A percentile compares a stretch with the other conserved stretches of the same genome.
Evolutionary conservation across 2,888 invertebrate genomes (phyloP).

Genomic region (Agriotes lineatus): DNA sequence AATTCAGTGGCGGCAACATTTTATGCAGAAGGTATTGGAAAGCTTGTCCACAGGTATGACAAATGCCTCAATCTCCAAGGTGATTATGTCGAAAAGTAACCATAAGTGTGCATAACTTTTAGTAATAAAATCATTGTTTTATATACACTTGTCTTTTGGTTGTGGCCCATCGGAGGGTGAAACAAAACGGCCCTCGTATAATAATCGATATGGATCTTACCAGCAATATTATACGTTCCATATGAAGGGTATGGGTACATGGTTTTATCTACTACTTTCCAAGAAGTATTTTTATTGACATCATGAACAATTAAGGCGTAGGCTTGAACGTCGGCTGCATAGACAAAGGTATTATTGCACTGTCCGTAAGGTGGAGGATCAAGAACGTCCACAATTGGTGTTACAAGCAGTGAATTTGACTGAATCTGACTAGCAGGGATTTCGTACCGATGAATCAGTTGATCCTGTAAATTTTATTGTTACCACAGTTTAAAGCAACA

Average conservation of each 20-base stretch:
- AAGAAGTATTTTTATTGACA: conserved; percentile 69
- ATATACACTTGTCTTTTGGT: too few relatives aligned
- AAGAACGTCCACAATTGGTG: conserved; percentile 74
- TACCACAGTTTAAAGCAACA: too few relatives aligned
- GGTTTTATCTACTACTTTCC: conserved; percentile 74
- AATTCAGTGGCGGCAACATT: too few relatives aligned
- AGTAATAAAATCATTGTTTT: too few relatives aligned
- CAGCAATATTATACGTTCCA: conserved; percentile 74
- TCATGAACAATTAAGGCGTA: conserved; percentile 76
- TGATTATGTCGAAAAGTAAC: too few relatives aligned
- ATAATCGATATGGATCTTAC: too few relatives aligned
- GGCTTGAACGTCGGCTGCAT: conserved; percentile 77
- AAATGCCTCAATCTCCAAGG: too few relatives aligned
- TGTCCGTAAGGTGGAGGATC: conserved; percentile 58
- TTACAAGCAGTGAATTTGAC: conserved; percentile 71
- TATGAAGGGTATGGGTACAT: conserved; percentile 76
- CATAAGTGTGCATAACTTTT: too few relatives aligned
- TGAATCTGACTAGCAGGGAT: conserved; percentile 69
- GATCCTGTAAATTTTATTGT: conserved; percentile 66
- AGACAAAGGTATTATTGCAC: conserved; percentile 75
- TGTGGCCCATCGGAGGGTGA: too few relatives aligned
- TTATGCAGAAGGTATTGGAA: too few relatives aligned
- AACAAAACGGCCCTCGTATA: too few relatives aligned
- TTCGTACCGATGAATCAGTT: conserved; percentile 70
- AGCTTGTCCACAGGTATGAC: too few relatives aligned